Percentiles rank a stretch among this genome's conserved stretches.
These are phyloP conservation scores for Onthophagus taurus DNA, from an alignment of 1,140 invertebrate species.

Conservation along the genomic window DNA sequence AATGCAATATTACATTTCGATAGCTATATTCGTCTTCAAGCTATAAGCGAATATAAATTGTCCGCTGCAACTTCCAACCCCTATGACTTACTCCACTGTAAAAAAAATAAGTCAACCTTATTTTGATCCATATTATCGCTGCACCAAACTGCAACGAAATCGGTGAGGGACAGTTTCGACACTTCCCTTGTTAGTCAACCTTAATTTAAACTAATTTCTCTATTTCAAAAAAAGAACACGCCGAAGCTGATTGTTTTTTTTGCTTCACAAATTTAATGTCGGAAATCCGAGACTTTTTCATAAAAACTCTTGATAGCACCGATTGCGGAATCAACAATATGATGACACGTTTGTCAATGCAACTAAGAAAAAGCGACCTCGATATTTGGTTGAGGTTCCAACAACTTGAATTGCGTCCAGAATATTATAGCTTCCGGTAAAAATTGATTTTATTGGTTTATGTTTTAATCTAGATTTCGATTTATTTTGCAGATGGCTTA, in stretches of 20 bases:
- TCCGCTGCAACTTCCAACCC: too few species aligned
- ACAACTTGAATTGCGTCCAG: constrained; percentile 79
- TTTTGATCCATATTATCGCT: too few species aligned
- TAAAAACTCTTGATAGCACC: constrained; percentile 88
- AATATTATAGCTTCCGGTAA: constrained; percentile 91
- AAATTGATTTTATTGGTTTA: background rate
- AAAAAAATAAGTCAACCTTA: too few species aligned
- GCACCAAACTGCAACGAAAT: too few species aligned
- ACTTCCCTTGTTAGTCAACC: too few species aligned
- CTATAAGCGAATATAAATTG: too few species aligned
- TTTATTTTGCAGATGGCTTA: constrained; percentile 70
- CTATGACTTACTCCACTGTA: too few species aligned
- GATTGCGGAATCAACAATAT: constrained; percentile 79
- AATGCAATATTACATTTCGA: too few species aligned
- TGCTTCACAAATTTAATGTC: constrained; percentile 96
- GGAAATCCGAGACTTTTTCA: constrained; percentile 96
- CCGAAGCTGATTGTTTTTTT: constrained; percentile 96
- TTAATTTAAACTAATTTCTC: constrained; percentile 16
- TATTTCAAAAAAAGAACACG: constrained; percentile 71
- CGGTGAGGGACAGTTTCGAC: too few species aligned
- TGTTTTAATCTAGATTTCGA: too few species aligned
- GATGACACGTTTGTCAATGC: constrained; percentile 68
- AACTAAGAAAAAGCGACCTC: constrained; percentile 67
- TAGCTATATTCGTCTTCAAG: too few species aligned
- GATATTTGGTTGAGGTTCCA: constrained; percentile 67